These are phyloP conservation scores for Syrrhaptes paradoxus DNA, from an alignment of 2,113 vertebrate genomes.

Conservation along the genomic window DNA sequence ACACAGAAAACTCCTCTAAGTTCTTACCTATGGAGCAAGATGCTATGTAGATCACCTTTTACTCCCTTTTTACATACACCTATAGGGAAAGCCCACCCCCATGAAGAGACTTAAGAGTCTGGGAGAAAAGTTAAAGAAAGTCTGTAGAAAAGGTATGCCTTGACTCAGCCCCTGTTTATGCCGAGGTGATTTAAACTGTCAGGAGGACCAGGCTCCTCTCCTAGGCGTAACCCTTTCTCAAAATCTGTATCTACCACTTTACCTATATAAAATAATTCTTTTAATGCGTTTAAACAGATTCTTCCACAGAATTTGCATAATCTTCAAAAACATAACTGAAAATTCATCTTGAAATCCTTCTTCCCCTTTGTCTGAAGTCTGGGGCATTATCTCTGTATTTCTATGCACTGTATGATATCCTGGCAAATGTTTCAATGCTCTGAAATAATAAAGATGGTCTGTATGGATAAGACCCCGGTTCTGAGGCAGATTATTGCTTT, in stretches of 20 bases:
- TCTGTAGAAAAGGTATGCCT: not conserved
- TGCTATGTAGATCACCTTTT: not conserved
- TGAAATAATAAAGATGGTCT: not conserved
- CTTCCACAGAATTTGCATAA: not conserved
- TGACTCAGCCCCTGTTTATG: not conserved
- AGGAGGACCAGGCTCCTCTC: not conserved
- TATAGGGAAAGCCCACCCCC: not conserved
- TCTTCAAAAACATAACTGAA: not conserved
- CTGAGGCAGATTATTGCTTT: not conserved
- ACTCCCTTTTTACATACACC: not conserved
- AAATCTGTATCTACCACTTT: not conserved
- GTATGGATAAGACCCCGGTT: not conserved
- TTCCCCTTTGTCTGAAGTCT: not conserved
- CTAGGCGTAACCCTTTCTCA: not conserved
- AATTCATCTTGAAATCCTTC: not conserved
- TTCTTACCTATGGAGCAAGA: not conserved
- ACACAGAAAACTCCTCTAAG: not conserved
- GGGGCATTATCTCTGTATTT: not conserved
- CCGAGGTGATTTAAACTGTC: not conserved
- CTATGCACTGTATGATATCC: not conserved
- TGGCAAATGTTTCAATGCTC: not conserved
- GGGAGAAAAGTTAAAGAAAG: not conserved
- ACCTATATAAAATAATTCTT: not conserved
- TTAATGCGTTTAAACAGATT: not conserved
- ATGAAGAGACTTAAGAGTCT: not conserved